phyloP scores from a whole-genome alignment of 2,888 invertebrate genomes.

The Drosophila sordidapex region DNA sequence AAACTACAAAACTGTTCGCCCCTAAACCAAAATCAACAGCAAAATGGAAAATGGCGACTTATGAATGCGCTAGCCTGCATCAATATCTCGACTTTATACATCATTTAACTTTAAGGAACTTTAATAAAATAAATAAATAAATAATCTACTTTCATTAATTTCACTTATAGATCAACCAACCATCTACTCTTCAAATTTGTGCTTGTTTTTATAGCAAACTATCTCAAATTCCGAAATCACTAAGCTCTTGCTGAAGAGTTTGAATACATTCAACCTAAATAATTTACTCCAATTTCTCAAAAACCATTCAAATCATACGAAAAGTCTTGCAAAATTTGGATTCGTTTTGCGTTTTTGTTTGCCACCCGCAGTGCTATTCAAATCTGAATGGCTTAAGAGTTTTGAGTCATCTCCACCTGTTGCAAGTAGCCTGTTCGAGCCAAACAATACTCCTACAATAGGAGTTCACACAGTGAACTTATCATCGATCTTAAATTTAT shows the following conservation, averaged over 20 bases:
- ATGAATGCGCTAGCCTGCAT: constrained; percentile 19
- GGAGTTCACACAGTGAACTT: constrained; percentile 37
- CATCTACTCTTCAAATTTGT: not conserved
- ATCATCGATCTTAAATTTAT: constrained; percentile 56
- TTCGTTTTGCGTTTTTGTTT: not conserved
- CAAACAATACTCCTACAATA: constrained; percentile 6
- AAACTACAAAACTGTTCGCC: constrained; percentile 13
- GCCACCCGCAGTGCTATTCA: not conserved
- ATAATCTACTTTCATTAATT: not conserved
- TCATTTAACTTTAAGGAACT: not conserved
- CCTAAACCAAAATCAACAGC: constrained; percentile 10
- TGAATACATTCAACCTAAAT: not conserved
- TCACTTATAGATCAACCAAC: not conserved
- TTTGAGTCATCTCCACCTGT: constrained; percentile 1
- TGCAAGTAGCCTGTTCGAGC: not conserved
- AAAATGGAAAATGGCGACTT: constrained; percentile 15
- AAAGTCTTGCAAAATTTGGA: not conserved
- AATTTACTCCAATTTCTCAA: not conserved
- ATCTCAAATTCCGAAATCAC: not conserved
- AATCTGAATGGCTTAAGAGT: not conserved
- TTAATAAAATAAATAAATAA: not conserved
- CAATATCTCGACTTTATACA: not conserved
- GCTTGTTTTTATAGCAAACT: not conserved
- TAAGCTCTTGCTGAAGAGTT: not conserved
- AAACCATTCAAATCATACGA: not conserved